Conservation (phyloP, 2,888 invertebrate species). For the Melitaea athalia region DNA sequence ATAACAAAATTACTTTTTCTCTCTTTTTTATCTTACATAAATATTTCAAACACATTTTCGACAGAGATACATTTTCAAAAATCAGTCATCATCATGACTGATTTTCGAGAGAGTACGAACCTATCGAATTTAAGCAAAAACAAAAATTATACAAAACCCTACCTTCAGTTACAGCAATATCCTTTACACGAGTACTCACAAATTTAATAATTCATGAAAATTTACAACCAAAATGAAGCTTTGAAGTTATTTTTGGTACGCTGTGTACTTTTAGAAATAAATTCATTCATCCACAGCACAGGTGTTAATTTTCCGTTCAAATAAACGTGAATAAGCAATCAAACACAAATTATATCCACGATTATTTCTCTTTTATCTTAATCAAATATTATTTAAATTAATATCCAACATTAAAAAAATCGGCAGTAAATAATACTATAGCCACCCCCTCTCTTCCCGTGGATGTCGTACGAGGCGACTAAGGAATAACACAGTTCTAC, state of each 20-base stretch:
- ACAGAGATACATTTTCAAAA: too few species aligned
- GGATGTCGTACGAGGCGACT: too few species aligned
- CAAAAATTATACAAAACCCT: too few species aligned
- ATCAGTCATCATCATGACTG: too few species aligned
- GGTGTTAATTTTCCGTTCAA: constrained; percentile 37
- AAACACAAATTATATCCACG: constrained; percentile 36
- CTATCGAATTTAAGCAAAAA: too few species aligned
- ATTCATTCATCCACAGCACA: constrained; percentile 24
- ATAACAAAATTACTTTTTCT: too few species aligned
- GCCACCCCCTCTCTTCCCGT: too few species aligned
- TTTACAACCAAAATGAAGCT: background rate
- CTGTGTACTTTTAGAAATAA: constrained; percentile 13
- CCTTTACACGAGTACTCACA: background rate
- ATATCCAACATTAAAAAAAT: background rate
- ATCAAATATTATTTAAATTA: background rate
- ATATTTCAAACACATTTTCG: too few species aligned
- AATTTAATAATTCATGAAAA: background rate
- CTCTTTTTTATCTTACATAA: too few species aligned
- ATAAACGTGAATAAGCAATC: constrained; percentile 36
- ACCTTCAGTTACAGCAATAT: background rate
- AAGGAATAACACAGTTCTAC: too few species aligned
- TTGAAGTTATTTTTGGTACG: constrained; percentile 19
- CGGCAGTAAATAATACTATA: too few species aligned
- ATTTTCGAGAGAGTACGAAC: too few species aligned
- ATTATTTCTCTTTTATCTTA: background rate